Base-by-base conservation (phyloP, 1,140 invertebrate species). In the Bilobella aurantiaca region DNA sequence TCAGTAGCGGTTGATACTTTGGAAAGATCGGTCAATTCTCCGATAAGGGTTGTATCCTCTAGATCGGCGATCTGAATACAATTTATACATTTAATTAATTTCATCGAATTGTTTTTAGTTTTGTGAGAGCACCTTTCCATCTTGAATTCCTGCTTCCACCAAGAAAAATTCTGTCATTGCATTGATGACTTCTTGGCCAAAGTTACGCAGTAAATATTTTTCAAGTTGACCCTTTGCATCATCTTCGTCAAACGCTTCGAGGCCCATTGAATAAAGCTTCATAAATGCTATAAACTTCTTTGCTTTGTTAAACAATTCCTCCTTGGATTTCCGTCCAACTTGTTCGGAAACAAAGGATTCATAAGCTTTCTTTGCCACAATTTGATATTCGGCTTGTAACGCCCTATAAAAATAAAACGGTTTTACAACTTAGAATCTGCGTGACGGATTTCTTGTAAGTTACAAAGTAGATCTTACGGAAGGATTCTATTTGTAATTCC, bases 1-100 rank as follows among this genome's bases (percentile, higher is more conserved):
- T 93, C 78, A 68, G 85, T 82, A 31, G 92, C 84, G 75, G 93
- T 90, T 57, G 83, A 82, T 21, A 86, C 31, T 66, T 72, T 65
- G 57, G 53, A 79, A 14, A 92, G 75, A 23, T 84, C 80, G 75
- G 89, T 89, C 0, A 95, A 77, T 74, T 95, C 89, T 78, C 92
- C 88, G 29, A 91, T 76, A 49, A 89, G 86, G 25, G 83, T 83
- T 31, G 88, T 79, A 64, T 84, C 80, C 62, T 53, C 49, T 5
- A 86, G 83, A n/a, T 88, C 87, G 64, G 82, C 77, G 49, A 75
- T 75, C n/a, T 85, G 68, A 3, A 0, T n/a, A n/a, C n/a, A n/a
- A n/a, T n/a, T n/a, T n/a, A n/a, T n/a, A n/a, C n/a, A n/a, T n/a
- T n/a, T n/a, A 8, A 53, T 23, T 18, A 53, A 12, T 42, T 42